phyloP scores from a whole-genome alignment of 2,797 vertebrate species.

The Mallotus villosus region DNA sequence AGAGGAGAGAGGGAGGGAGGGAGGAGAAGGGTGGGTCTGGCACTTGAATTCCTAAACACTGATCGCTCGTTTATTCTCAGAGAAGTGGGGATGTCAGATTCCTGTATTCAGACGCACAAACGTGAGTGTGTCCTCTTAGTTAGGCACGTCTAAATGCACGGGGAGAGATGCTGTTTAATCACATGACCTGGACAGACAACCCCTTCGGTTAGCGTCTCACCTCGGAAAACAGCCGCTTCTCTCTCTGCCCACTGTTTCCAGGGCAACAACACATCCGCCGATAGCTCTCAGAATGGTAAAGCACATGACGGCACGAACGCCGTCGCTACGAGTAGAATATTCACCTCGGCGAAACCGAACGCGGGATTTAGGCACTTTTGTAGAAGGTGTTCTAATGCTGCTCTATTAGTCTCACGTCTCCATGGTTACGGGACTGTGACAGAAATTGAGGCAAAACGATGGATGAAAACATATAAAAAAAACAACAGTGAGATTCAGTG shows the following conservation, averaged over 20 bases:
- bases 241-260: constrained; percentile 56
- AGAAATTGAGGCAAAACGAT: too few relatives aligned
- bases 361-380: too few relatives aligned
- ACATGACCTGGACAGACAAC: neutral
- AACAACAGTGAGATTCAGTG: too few relatives aligned
- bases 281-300: constrained; percentile 16
- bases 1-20: neutral
- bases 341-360: neutral
- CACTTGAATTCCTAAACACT: constrained; percentile 20
- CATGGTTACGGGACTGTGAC: too few relatives aligned
- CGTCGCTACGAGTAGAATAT: too few relatives aligned
- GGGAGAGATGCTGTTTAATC: constrained; percentile 23
- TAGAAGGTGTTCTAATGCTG: too few relatives aligned
- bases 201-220: constrained; percentile 18
- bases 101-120: neutral
- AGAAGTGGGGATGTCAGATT: neutral
- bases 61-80: neutral
- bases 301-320: too few relatives aligned
- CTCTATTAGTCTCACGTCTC: too few relatives aligned
- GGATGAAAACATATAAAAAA: too few relatives aligned
- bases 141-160: too few relatives aligned
- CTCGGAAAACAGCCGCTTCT: constrained; percentile 42
- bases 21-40: neutral
- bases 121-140: constrained; percentile 5
- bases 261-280: constrained; percentile 54